phyloP scores from a whole-genome alignment of 37 sponge, comb jelly and placozoan genomes.

The Spongilla lacustris region DNA sequence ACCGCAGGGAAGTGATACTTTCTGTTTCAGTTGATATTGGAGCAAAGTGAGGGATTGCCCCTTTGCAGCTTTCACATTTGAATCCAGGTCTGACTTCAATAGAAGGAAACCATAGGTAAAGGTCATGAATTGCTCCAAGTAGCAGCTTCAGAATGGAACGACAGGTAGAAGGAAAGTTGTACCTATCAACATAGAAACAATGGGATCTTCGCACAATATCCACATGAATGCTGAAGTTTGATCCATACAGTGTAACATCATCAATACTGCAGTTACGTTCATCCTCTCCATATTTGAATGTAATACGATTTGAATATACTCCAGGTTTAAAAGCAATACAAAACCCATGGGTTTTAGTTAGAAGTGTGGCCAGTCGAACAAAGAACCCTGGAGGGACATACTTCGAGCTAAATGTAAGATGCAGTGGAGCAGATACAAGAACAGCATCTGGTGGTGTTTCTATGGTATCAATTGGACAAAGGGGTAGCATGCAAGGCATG shows the following conservation, averaged over 20 bases:
- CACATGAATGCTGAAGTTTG: constrained; percentile 7
- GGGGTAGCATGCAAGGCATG: constrained; percentile 23
- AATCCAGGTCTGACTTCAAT: constrained; percentile 4
- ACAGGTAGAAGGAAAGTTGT: no score
- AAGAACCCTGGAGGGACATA: constrained; percentile 68
- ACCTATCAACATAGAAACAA: neutral
- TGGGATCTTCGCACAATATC: neutral
- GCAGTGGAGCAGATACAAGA: constrained; percentile 31
- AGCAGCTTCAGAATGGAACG: no score
- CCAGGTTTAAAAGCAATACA: constrained; percentile 8
- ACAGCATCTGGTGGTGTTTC: neutral
- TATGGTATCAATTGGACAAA: neutral
- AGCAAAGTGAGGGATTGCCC: neutral
- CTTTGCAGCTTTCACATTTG: constrained; percentile 2
- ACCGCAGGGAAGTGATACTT: neutral
- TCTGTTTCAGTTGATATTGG: neutral
- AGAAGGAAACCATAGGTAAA: constrained; percentile 20
- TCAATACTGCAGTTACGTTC: constrained; percentile 10
- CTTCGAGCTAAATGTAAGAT: constrained; percentile 16
- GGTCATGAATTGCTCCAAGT: no score
- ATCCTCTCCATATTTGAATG: constrained; percentile 16
- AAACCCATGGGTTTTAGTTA: neutral
- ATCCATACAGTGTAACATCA: constrained; percentile 11
- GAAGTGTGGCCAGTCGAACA: constrained; percentile 34
- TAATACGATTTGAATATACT: constrained; percentile 27